phyloP scores from a whole-genome alignment of 1,140 invertebrate genomes.

The Trichonephila clavata region DNA sequence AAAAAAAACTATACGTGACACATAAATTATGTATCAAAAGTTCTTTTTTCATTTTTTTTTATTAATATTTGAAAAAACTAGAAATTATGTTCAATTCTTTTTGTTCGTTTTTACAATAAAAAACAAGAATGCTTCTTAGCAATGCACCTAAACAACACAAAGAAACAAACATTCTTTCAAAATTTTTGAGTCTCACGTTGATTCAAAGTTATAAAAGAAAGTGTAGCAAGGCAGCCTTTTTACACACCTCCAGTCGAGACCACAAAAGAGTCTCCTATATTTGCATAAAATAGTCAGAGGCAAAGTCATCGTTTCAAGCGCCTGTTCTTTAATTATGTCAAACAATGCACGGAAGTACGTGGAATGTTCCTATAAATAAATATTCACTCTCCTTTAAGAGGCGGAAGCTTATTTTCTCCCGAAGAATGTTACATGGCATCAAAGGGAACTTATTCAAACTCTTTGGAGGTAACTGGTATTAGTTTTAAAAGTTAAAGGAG shows the following conservation, averaged over 20 bases:
- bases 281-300: constrained; percentile 56
- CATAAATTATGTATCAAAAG: not conserved
- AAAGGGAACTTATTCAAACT: constrained; percentile 41
- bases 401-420: not conserved
- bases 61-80: not conserved
- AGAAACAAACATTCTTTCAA: not conserved
- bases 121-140: not conserved
- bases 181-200: not conserved
- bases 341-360: constrained; percentile 45
- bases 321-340: constrained; percentile 64
- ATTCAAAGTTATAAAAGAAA: constrained; percentile 9
- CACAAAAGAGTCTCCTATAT: constrained; percentile 12
- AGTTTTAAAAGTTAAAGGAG: constrained; percentile 60
- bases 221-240: not conserved
- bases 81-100: not conserved
- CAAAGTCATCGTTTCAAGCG: constrained; percentile 40
- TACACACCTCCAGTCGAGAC: not conserved
- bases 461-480: constrained; percentile 40
- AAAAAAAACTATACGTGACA: too few species aligned
- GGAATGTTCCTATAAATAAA: constrained; percentile 63
- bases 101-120: not conserved
- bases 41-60: too few species aligned
- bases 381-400: constrained; percentile 25
- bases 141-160: not conserved
- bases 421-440: constrained; percentile 37